A percentile compares a stretch with the other conserved stretches of the same genome.
Conservation (phyloP, 2,888 invertebrate species). For the Netelia inedita region DNA sequence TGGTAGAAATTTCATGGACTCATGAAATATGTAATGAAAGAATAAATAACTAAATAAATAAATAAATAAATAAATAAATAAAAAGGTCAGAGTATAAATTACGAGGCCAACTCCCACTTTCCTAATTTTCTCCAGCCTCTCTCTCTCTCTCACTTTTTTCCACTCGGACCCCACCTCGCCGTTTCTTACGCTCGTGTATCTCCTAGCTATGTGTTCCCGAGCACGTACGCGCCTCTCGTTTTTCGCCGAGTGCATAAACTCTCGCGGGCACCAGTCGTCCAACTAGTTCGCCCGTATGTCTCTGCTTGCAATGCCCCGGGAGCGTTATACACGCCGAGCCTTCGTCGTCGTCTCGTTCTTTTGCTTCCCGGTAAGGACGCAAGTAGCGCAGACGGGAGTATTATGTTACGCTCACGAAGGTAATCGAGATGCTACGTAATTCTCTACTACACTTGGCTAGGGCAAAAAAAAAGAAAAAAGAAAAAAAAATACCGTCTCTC, state of each 20-base stretch:
- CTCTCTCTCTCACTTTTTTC: not conserved
- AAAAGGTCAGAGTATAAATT: no score
- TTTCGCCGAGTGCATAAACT: slow-evolving; percentile 34
- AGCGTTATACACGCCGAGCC: slow-evolving; percentile 42
- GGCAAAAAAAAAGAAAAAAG: slow-evolving; percentile 11
- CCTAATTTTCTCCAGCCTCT: slow-evolving; percentile 22
- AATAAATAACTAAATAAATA: no score
- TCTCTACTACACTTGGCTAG: slow-evolving; percentile 39
- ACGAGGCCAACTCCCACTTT: slow-evolving; percentile 1
- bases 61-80: no score
- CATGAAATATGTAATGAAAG: no score
- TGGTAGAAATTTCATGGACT: no score
- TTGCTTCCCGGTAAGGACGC: slow-evolving; percentile 64
- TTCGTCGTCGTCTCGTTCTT: slow-evolving; percentile 47
- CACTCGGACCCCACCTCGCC: not conserved
- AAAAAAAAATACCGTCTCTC: not conserved
- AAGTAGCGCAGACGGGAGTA: slow-evolving; percentile 64
- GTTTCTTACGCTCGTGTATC: slow-evolving; percentile 5
- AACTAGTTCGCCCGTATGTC: slow-evolving; percentile 44
- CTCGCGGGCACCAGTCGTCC: slow-evolving; percentile 30
- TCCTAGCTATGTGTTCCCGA: slow-evolving; percentile 11
- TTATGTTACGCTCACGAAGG: slow-evolving; percentile 64
- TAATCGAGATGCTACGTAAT: slow-evolving; percentile 68
- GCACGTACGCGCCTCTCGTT: slow-evolving; percentile 59
- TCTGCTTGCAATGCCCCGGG: slow-evolving; percentile 36